Evolutionary conservation across 2,888 invertebrate species (phyloP), one percentile per base, ranked within the genome.

Genomic region (Allygus modestus): DNA sequence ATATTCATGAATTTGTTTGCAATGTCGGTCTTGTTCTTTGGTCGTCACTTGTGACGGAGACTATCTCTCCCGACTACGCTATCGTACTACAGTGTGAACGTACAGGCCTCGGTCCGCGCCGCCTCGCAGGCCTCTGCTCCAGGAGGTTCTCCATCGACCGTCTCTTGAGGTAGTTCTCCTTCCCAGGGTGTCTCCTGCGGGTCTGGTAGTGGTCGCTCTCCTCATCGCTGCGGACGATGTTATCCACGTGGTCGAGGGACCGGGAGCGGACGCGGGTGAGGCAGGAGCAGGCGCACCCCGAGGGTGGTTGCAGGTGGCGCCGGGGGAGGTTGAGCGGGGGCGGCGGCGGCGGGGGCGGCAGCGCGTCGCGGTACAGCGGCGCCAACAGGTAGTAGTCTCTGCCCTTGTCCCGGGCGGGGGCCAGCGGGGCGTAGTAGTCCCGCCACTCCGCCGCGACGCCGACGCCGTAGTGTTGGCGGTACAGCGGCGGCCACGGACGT

Each of bases 81-180:
- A n/a, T n/a, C n/a, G n/a, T n/a, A n/a, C n/a, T 9, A 37, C 37
- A 37, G 37, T 37, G 54, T 54, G 54, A 20, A 81, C 81, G 28
- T 82, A 82, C 82, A 51, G 69, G 51, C 58, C 79, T 54, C 7
- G 83, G 54, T 23, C 83, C 37, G 1, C 83, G 51, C 37, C 83
- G 83, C 37, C 73, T 58, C 28, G 85, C 84, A 26, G 79, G 54
- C 71, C 71, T 83, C 41, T 85, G 84, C 17, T 88, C 93, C 87
- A 93, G 88, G 86, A 95, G 91, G 90, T 95, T 94, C 89, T 95
- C 95, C 94, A 95, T 94, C 0, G 95, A 95, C 86, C 94, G 92
- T 69, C 95, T 91, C n/a, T 92, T 92, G 84, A 92, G 92, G 51
- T 83, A 73, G 37, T 79, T 79, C 88, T 92, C 91, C 86, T 92